These are phyloP conservation scores for Hipparchia semele DNA, from an alignment of 2,888 invertebrate species.

Conservation along the genomic window DNA sequence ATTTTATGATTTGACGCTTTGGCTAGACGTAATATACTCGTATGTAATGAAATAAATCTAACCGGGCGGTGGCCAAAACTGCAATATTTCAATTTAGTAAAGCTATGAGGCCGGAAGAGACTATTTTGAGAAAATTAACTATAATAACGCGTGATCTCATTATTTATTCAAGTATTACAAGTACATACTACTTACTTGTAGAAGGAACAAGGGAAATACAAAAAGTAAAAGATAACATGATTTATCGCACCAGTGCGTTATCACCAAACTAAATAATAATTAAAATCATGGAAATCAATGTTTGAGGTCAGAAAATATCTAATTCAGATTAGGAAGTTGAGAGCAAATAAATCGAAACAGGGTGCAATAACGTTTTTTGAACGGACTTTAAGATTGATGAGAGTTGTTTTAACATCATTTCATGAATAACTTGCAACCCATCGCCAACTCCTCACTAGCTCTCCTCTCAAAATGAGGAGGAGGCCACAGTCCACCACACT, in stretches of 20 bases:
- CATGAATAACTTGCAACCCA: too few species aligned
- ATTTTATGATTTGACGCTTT: neutral
- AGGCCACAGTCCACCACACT: too few species aligned
- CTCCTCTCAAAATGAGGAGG: too few species aligned
- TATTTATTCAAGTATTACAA: neutral
- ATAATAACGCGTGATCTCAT: neutral
- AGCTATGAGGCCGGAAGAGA: neutral
- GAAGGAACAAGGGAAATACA: neutral
- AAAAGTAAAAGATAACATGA: too few species aligned
- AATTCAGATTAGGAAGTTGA: too few species aligned
- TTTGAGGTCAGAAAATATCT: neutral
- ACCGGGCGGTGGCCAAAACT: neutral
- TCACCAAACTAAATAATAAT: neutral
- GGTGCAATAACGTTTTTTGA: too few species aligned
- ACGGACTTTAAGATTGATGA: too few species aligned
- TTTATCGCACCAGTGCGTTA: neutral
- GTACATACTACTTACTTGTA: neutral
- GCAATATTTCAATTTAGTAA: constrained; percentile 15
- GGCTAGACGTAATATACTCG: constrained; percentile 5
- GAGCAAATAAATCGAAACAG: too few species aligned
- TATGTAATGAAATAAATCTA: constrained; percentile 6
- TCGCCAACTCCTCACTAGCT: too few species aligned
- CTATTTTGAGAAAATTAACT: neutral
- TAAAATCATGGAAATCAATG: neutral
- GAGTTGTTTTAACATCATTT: too few species aligned